Percentiles rank a stretch among this genome's conserved stretches.
These are phyloP conservation scores for Sandelia bainsii DNA, from an alignment of 2,797 vertebrate species.

Conservation along the genomic window DNA sequence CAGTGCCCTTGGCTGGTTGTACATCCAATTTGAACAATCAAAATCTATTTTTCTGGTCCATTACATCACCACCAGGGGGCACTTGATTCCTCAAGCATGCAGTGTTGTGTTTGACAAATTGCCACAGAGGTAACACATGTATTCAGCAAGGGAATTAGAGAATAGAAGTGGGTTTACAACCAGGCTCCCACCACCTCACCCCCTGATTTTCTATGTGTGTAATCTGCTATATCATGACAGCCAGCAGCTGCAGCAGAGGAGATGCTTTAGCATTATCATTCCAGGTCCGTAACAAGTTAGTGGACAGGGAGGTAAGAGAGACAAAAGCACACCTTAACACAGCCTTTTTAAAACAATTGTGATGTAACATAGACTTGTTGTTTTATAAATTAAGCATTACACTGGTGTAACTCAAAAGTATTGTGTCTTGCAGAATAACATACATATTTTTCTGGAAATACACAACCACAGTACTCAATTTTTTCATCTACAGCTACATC, in stretches of 20 bases:
- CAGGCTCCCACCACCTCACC: slow-evolving; percentile 58
- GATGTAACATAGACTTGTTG: no score
- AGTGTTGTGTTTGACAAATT: slow-evolving; percentile 82
- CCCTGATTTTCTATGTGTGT: slow-evolving; percentile 51
- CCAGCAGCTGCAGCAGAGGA: slow-evolving; percentile 43
- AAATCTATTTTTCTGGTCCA: slow-evolving; percentile 82
- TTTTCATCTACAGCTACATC: background rate
- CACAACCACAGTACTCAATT: background rate
- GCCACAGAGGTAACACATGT: slow-evolving; percentile 73
- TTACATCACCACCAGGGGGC: slow-evolving; percentile 87
- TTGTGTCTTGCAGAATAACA: no score
- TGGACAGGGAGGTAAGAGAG: background rate
- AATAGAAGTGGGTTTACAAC: slow-evolving; percentile 60
- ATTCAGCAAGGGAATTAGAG: slow-evolving; percentile 70
- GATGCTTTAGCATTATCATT: slow-evolving; percentile 12
- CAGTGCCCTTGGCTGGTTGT: slow-evolving; percentile 76
- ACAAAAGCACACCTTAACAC: background rate
- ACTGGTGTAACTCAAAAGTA: no score
- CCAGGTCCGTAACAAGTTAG: slow-evolving; percentile 2
- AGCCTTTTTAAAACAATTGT: no score
- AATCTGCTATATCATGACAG: slow-evolving; percentile 62
- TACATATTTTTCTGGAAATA: background rate
- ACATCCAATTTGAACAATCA: slow-evolving; percentile 80
- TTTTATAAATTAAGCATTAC: no score
- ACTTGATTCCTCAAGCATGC: slow-evolving; percentile 81